These are phyloP conservation scores for Selene dorsalis DNA, from an alignment of 2,797 vertebrate species.

Conservation along the genomic window DNA sequence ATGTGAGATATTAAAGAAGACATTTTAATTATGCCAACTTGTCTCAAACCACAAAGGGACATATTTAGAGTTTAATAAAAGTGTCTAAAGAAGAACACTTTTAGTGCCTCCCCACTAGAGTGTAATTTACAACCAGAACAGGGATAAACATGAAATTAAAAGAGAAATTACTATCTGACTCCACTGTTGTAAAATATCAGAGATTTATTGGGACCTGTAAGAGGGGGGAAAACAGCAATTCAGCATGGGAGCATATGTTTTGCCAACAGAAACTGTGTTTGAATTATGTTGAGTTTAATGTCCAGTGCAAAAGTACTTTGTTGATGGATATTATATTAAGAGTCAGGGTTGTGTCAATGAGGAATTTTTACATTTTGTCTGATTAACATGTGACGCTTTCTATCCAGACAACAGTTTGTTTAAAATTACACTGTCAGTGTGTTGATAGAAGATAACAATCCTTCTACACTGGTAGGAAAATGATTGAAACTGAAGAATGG, in stretches of 20 bases:
- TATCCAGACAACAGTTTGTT: neutral
- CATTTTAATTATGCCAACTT: conserved; percentile 56
- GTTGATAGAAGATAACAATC: neutral
- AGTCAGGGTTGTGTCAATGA: neutral
- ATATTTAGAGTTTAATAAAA: conserved; percentile 44
- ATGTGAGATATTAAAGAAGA: conserved; percentile 43
- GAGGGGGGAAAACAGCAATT: neutral
- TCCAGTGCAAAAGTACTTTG: neutral
- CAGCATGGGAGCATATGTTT: neutral
- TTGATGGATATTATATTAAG: neutral
- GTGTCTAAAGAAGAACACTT: conserved; percentile 31
- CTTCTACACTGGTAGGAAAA: conserved; percentile 18
- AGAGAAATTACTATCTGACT: conserved; percentile 9
- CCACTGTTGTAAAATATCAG: conserved; percentile 34
- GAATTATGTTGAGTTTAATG: neutral
- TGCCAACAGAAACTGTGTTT: conserved; percentile 1
- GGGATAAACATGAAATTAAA: conserved; percentile 44
- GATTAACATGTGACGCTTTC: neutral
- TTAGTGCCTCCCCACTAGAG: conserved; percentile 8
- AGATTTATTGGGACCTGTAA: conserved; percentile 9
- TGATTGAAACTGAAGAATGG: neutral
- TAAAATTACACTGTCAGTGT: neutral
- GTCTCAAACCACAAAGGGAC: conserved; percentile 42
- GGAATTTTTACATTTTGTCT: neutral
- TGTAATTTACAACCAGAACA: conserved; percentile 30